phyloP scores from a whole-genome alignment of 2,113 vertebrate species.

The Gasterosteus aculeatus region DNA sequence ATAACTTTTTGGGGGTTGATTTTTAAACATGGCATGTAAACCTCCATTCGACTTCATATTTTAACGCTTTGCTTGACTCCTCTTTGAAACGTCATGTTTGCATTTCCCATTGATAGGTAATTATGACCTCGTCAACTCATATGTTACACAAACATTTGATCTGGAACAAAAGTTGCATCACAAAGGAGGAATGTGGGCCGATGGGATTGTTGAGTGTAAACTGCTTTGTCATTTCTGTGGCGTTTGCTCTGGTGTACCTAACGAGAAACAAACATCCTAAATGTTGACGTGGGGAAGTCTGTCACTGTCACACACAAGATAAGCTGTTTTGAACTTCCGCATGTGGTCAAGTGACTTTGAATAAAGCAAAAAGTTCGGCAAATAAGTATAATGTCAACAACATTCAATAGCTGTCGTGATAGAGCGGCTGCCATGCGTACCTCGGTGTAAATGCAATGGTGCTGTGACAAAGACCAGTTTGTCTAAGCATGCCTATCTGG shows the following conservation, averaged over 20 bases:
- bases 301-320: not conserved
- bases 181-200: slow-evolving; percentile 63
- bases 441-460: slow-evolving; percentile 5
- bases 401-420: not conserved
- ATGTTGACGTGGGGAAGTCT: not conserved
- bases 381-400: slow-evolving; percentile 11
- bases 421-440: not conserved
- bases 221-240: slow-evolving; percentile 32
- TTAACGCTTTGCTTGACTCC: not conserved
- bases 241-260: slow-evolving; percentile 17
- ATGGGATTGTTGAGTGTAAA: slow-evolving; percentile 40
- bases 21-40: not conserved
- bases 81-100: not conserved
- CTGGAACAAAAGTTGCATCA: slow-evolving; percentile 51
- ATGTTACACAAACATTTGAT: slow-evolving; percentile 50
- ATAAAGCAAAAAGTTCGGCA: not conserved
- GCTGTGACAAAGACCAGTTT: slow-evolving; percentile 11
- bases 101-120: slow-evolving; percentile 24
- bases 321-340: not conserved
- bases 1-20: not conserved
- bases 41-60: not conserved
- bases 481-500: slow-evolving; percentile 13
- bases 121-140: slow-evolving; percentile 32
- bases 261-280: slow-evolving; percentile 19
- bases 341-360: not conserved